Base-by-base conservation (phyloP, 1,140 invertebrate genomes). In the Calosoma granatense region DNA sequence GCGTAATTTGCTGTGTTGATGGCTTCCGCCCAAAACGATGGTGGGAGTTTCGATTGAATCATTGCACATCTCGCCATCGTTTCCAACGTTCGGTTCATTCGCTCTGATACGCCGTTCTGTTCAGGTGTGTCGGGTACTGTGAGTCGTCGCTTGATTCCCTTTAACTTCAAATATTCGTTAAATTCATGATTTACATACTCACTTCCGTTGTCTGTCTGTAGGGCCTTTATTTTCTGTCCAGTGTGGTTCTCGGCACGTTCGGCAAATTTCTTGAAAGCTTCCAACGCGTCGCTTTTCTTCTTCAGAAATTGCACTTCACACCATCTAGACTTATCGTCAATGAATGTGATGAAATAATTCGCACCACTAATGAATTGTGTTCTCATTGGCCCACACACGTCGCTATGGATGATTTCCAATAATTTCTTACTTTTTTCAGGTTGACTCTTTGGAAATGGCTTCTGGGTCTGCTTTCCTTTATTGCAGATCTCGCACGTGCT, bases 51-150 rank as follows among this genome's bases (percentile, higher is more conserved):
- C 4, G 57, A 47, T 20, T 64, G 22, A 20, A 51, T 47, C 15
- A 68, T 21, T 53, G 67, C 55, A 59, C 61, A 60, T 14, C 63
- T 56, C 11, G 62, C 65, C 51, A 56, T 59, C 43, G 66, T 60
- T 1, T 65, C 21, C 12, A 69, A 54, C 2, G 60, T 65, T 21
- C 63, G 22, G 53, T 67, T 69, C 17, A 55, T 56, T 21, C 67
- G 53, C 56, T 61, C 70, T 6, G 60, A 61, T 15, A 63, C 41
- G 11, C 67, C 70, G 60, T 74, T 74, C 59, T 69, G 65, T 59
- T 74, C 58, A 1, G 70, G 67, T 15, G 67, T 63, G 47, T 72
- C 66, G 23, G 60, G 51, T 4, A 59, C 61, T 20, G 63, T 68
- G 15, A 62, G 47, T 57, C 58, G 52, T 55, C 39, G 23, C 15